Base-by-base conservation (phyloP, 1,140 invertebrate genomes). In the Aphelinus atriplicis region DNA sequence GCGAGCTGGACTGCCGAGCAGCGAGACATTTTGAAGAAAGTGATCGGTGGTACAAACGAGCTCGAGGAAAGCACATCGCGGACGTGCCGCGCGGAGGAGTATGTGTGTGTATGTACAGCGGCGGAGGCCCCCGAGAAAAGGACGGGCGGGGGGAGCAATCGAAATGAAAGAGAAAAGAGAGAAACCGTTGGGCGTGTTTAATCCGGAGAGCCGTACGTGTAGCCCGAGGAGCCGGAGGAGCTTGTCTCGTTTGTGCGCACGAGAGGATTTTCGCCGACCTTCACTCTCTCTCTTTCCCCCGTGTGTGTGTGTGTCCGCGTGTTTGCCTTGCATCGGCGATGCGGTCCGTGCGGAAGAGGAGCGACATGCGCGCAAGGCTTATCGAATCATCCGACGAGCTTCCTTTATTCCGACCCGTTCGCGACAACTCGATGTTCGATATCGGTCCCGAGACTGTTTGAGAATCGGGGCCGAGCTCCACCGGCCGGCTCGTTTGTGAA, bases 201-300 rank as follows among this genome's bases (percentile, higher is more conserved):
- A 73, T 73, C 62, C 75, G 48, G 63, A 53, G 46, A 63, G 43
- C 70, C 26, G 26, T 26, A 26, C 26, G 26, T 26, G 26, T 26
- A 71, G 68, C 67, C 76, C 68, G 73, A 60, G 79, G 62, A 75
- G 65, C 43, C 77, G 67, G 78, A 77, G 78, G 68, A 76, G n/a
- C 58, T 68, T 48, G 65, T 69, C 73, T 75, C 73, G 60, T 75
- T 75, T 64, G 61, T 58, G 46, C 66, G 73, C 66, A 75, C 73
- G 73, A 70, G 66, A 63, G 66, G 57, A 68, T 68, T 58, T 56
- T 53, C 65, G 43, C 42, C n/a, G 61, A 68, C 57, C 63, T 46
- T 51, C 57, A 10, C 4, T 7, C 26, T 26, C 26, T 26, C 26
- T 26, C 26, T 26, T 26, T 26, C 26, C 26, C 26, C 26, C 26